Conservation (phyloP, 23 tunicate species). For the Halocynthia roretzi region DNA sequence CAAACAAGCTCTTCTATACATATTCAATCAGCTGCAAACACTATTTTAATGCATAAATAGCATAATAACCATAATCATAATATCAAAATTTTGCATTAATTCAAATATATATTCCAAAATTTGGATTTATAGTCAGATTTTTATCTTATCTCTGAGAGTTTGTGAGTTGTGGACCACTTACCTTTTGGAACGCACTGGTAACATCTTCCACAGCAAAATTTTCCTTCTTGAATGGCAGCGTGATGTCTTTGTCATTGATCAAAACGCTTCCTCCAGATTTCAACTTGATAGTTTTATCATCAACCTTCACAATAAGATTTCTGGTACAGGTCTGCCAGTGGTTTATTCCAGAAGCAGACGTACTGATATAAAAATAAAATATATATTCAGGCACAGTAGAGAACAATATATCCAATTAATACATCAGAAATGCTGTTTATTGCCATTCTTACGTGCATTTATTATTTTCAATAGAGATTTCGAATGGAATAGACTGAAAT, state of each 20-base stretch:
- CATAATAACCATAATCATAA: too few species aligned
- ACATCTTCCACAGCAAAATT: conserved; percentile 91
- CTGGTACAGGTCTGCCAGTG: conserved; percentile 80
- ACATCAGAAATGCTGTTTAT: not conserved
- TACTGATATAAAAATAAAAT: conserved; percentile 20
- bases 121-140: too few species aligned
- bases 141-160: too few species aligned
- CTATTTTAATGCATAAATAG: too few species aligned
- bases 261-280: conserved; percentile 92
- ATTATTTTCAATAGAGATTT: conserved; percentile 89
- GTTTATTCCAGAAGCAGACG: conserved; percentile 47
- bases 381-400: too few species aligned
- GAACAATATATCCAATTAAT: not conserved
- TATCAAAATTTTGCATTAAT: too few species aligned
- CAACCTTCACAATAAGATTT: conserved; percentile 79
- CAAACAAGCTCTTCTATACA: too few species aligned
- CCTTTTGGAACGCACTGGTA: conserved; percentile 86
- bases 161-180: not conserved
- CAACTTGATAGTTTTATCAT: conserved; percentile 58
- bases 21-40: too few species aligned
- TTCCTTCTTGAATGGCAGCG: conserved; percentile 74
- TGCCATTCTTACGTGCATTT: conserved; percentile 66
- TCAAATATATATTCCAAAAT: too few species aligned
- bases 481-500: conserved; percentile 68
- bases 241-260: conserved; percentile 48